Evolutionary conservation across 2,888 invertebrate species (phyloP).

Genomic region (Watsonalla cultraria): DNA sequence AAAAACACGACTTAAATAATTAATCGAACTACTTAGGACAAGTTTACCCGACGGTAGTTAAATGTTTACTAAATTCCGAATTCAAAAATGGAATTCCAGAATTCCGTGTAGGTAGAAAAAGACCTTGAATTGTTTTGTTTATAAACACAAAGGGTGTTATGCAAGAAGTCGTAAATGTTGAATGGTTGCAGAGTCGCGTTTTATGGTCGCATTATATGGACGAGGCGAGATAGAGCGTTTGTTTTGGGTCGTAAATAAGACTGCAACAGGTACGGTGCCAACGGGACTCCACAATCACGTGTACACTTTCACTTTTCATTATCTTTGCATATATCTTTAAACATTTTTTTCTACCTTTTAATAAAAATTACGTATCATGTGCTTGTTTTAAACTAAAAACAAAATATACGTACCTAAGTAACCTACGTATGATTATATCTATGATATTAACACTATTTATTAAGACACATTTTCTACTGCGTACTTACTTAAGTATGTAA

Average conservation of each 20-base stretch:
- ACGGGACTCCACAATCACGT: slow-evolving; percentile 71
- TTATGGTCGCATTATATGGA: slow-evolving; percentile 73
- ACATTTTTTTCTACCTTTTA: slow-evolving; percentile 21
- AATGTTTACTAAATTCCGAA: slow-evolving; percentile 53
- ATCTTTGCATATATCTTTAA: slow-evolving; percentile 59
- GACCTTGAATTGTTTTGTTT: slow-evolving; percentile 74
- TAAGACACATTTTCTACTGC: too few species aligned
- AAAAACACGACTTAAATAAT: neutral
- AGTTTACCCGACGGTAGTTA: slow-evolving; percentile 42
- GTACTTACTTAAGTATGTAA: too few species aligned
- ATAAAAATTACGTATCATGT: slow-evolving; percentile 1
- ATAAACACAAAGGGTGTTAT: slow-evolving; percentile 72
- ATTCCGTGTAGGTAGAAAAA: slow-evolving; percentile 41
- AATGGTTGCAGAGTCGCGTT: slow-evolving; percentile 60
- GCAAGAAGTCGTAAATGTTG: slow-evolving; percentile 65
- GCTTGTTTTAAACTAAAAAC: too few species aligned
- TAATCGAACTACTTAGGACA: slow-evolving; percentile 22
- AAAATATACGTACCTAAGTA: too few species aligned
- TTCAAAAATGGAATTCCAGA: slow-evolving; percentile 29
- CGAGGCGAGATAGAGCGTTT: slow-evolving; percentile 74
- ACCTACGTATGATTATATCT: too few species aligned
- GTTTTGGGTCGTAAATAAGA: slow-evolving; percentile 78
- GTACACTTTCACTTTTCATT: slow-evolving; percentile 72
- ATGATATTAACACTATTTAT: too few species aligned
- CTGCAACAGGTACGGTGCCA: slow-evolving; percentile 75